Percentiles rank a stretch among this genome's conserved stretches.
phyloP scores from a whole-genome alignment of 2,113 vertebrate species.

The Chloroceryle aenea region DNA sequence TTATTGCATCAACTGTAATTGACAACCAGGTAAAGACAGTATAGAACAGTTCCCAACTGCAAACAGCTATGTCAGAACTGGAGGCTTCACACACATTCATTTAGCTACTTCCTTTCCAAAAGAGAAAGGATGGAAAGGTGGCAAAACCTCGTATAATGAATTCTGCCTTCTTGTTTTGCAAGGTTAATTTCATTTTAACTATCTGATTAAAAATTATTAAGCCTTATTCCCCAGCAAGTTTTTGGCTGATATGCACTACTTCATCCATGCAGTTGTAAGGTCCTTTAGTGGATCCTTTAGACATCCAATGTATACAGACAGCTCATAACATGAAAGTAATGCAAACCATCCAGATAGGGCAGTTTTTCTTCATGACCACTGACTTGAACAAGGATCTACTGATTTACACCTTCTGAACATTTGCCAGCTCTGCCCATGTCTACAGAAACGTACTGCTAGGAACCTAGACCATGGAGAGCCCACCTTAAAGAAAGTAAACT shows the following conservation, averaged over 20 bases:
- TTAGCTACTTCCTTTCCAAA: not conserved
- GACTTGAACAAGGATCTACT: not conserved
- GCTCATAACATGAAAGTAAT: not conserved
- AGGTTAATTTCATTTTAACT: not conserved
- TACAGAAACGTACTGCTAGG: not conserved
- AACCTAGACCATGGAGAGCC: not conserved
- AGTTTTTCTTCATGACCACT: not conserved
- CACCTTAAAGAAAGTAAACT: not conserved
- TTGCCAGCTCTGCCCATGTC: not conserved
- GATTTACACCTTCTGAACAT: not conserved
- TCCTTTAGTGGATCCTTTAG: not conserved
- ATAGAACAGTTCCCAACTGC: not conserved
- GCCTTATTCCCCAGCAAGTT: not conserved
- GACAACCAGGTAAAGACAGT: not conserved
- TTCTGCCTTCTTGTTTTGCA: not conserved
- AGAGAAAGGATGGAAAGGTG: not conserved
- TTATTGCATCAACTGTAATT: not conserved
- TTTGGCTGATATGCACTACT: not conserved
- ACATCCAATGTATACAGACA: not conserved
- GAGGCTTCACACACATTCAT: rapidly evolving
- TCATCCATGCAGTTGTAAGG: not conserved
- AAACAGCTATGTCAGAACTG: not conserved
- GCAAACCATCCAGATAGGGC: not conserved
- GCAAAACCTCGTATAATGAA: not conserved
- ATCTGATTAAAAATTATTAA: not conserved